Percentiles rank a stretch among this genome's conserved stretches.
Evolutionary conservation across 2,888 invertebrate genomes (phyloP).

Genomic region (Drosophila gaucha): DNA sequence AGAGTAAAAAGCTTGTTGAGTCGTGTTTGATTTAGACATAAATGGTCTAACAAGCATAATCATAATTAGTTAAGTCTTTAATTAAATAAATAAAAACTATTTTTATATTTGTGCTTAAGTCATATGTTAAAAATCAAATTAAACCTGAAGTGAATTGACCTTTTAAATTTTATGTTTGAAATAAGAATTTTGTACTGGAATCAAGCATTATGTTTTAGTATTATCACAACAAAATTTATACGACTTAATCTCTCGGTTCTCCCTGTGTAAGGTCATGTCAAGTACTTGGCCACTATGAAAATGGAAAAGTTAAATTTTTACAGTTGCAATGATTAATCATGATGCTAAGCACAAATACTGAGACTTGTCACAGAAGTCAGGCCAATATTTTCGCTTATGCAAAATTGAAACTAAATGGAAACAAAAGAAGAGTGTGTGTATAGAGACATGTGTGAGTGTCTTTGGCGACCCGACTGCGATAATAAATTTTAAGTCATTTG

Average conservation of each 20-base stretch:
- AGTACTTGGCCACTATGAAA: constrained; percentile 9
- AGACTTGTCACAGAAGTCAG: constrained; percentile 48
- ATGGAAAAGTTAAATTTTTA: constrained; percentile 27
- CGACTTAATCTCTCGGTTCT: constrained; percentile 1
- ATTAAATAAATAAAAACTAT: too few species aligned
- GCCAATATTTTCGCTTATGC: constrained; percentile 57
- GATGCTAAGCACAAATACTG: constrained; percentile 10
- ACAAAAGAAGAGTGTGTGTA: constrained; percentile 14
- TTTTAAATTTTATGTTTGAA: too few species aligned
- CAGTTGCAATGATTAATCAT: constrained; percentile 61
- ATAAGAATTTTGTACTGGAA: too few species aligned
- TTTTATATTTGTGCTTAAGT: too few species aligned
- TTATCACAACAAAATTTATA: too few species aligned
- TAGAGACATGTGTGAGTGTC: constrained; percentile 17
- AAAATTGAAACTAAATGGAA: constrained; percentile 32
- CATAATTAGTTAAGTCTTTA: too few species aligned
- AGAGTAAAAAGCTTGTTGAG: too few species aligned
- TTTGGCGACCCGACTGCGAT: constrained; percentile 42
- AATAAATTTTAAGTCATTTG: constrained; percentile 79
- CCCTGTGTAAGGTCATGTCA: constrained; percentile 1
- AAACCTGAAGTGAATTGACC: too few species aligned
- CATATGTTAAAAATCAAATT: too few species aligned
- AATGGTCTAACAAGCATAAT: too few species aligned
- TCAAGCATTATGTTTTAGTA: too few species aligned
- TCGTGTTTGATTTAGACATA: too few species aligned